phyloP scores from a whole-genome alignment of 2,797 vertebrate genomes.

The Molossus alvarezi region DNA sequence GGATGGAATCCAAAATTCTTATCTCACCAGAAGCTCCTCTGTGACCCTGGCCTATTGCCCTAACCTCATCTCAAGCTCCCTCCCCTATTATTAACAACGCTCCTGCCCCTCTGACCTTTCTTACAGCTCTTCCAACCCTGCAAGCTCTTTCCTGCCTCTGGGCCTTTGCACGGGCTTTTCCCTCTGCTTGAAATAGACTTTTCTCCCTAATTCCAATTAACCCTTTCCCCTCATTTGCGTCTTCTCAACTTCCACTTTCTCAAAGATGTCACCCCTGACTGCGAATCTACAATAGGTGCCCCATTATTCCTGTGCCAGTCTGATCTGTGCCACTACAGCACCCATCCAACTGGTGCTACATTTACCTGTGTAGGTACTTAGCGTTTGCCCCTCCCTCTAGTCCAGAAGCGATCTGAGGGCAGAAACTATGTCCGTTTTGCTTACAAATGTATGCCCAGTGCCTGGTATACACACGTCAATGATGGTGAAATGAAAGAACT shows the following conservation, averaged over 20 bases:
- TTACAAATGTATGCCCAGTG: not conserved
- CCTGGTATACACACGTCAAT: not conserved
- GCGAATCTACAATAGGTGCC: not conserved
- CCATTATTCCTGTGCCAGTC: not conserved
- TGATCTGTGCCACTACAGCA: not conserved
- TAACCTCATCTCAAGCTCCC: not conserved
- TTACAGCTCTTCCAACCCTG: not conserved
- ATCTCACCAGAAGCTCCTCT: not conserved
- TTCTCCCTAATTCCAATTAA: not conserved
- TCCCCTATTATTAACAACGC: not conserved
- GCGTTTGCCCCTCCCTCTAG: not conserved
- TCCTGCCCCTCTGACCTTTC: not conserved
- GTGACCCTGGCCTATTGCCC: not conserved
- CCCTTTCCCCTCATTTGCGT: not conserved
- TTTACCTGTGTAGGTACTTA: not conserved
- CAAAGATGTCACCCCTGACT: not conserved
- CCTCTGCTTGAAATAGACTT: not conserved
- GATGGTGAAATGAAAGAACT: not conserved
- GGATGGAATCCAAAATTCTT: constrained; percentile 9
- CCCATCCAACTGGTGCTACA: not conserved
- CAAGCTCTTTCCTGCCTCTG: not conserved
- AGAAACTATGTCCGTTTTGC: not conserved
- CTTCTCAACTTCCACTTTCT: not conserved
- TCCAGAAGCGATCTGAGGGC: not conserved
- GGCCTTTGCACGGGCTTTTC: not conserved